These are phyloP conservation scores for Eilema depressum DNA, from an alignment of 2,888 invertebrate genomes.

Conservation along the genomic window DNA sequence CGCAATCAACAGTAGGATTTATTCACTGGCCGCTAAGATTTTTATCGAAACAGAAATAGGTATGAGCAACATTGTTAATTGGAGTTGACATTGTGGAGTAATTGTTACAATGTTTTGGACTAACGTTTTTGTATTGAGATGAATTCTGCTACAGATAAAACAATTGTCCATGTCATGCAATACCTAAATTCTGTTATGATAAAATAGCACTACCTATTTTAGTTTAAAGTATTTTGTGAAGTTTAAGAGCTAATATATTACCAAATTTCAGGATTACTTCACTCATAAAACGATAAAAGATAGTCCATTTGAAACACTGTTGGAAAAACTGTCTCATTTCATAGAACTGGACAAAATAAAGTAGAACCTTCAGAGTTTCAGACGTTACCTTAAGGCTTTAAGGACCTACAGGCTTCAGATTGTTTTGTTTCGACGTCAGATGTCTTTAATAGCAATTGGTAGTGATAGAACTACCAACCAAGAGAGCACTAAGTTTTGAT, in stretches of 20 bases:
- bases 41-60: conserved; percentile 46
- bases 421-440: no score
- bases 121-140: conserved; percentile 6
- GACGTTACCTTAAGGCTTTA: no score
- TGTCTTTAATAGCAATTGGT: no score
- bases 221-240: not conserved
- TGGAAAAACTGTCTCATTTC: no score
- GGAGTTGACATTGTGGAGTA: conserved; percentile 33
- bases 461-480: no score
- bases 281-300: no score
- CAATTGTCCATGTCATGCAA: not conserved
- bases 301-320: no score
- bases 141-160: not conserved
- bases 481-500: not conserved
- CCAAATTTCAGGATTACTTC: no score
- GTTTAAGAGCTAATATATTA: no score
- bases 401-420: no score
- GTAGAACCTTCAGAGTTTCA: no score
- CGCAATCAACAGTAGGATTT: conserved; percentile 12
- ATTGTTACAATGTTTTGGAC: conserved; percentile 36
- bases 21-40: conserved; percentile 25
- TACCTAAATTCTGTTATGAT: not conserved
- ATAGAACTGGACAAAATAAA: no score
- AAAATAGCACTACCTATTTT: not conserved
- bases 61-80: conserved; percentile 46